Conservation (phyloP, 2,888 invertebrate genomes). For the Coenonympha arcania region DNA sequence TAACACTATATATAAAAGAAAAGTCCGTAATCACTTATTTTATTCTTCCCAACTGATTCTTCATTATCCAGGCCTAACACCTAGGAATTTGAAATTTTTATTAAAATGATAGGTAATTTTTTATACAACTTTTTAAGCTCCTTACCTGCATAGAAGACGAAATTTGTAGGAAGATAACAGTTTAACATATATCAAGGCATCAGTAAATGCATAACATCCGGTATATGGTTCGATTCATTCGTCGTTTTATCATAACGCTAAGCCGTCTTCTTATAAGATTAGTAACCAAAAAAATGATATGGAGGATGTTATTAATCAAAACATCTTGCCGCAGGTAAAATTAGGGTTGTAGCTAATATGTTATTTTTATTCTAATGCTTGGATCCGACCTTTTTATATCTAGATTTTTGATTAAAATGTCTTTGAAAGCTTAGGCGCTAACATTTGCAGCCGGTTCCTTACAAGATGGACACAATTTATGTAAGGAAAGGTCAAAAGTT, state of each 20-base stretch:
- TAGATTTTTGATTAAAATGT: slow-evolving; percentile 8
- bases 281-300: background rate
- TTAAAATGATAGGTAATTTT: too few relatives aligned
- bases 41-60: too few relatives aligned
- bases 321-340: background rate
- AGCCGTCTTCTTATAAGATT: background rate
- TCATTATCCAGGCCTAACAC: too few relatives aligned
- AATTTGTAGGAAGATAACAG: background rate
- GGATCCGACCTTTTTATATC: background rate
- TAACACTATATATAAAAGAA: too few relatives aligned
- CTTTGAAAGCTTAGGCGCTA: slow-evolving; percentile 8
- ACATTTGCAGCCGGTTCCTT: slow-evolving; percentile 7
- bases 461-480: background rate
- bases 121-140: too few relatives aligned
- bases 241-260: background rate
- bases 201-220: background rate
- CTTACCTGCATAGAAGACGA: too few relatives aligned
- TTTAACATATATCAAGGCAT: background rate
- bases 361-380: too few relatives aligned
- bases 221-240: background rate
- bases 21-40: too few relatives aligned
- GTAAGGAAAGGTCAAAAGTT: background rate
- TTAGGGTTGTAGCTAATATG: background rate
- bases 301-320: background rate
- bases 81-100: too few relatives aligned